Evolutionary conservation across 2,888 invertebrate genomes (phyloP), one percentile per base, ranked within the genome.

Genomic region (Diadromus collaris): DNA sequence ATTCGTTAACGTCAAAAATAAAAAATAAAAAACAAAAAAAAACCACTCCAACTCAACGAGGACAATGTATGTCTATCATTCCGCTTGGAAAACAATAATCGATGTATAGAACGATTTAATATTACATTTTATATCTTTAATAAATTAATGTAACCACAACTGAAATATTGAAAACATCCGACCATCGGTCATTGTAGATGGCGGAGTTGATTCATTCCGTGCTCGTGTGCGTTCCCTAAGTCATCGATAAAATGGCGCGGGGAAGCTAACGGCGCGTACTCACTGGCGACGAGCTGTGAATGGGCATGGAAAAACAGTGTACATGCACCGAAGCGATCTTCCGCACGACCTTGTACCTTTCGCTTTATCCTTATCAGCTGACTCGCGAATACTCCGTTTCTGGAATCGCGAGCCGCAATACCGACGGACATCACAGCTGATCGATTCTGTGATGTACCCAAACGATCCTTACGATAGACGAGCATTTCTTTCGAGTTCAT

Each of bases 81-180:
- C 61, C 34, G n/a, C 51, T 58, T 69, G 82, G 5, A 85, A 82
- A 83, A 82, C 84, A 87, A 86, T 68, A 87, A 86, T 80, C 82
- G 82, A 69, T 72, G 69, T 41, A 32, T 71, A 67, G 70, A 78
- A 76, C 80, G 67, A 81, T 80, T 80, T 44, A 76, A 81, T 84
- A 85, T 88, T 85, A 88, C 89, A 89, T 89, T 88, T 87, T 89
- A 82, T 27, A 48, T 27, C 81, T 85, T 75, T 24, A 82, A 86
- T 86, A 85, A 88, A 87, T 88, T 86, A 87, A 87, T 84, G 76
- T 87, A 89, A 88, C 86, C 85, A 86, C 87, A 88, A 88, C 87
- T 86, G 86, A 87, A 88, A 87, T 85, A 83, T 81, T 84, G 83
- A 86, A 86, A 85, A 82, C 86, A 83, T 86, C 83, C 76, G 86